Evolutionary conservation across 2,888 invertebrate species (phyloP).

Genomic region (Argyresthia goedartella): DNA sequence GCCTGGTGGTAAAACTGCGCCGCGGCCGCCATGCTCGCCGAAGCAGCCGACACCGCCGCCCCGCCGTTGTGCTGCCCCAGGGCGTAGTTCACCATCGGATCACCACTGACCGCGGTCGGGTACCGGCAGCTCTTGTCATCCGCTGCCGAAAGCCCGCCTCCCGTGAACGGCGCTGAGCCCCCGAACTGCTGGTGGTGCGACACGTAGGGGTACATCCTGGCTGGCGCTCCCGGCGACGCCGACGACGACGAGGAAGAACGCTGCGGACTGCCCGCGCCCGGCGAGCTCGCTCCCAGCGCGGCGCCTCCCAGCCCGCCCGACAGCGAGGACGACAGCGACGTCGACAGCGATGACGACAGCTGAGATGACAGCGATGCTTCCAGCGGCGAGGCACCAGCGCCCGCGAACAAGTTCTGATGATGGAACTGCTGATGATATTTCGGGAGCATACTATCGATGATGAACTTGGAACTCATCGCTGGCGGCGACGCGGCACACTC

Average conservation of each 20-base stretch:
- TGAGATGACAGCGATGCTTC: slow-evolving; percentile 74
- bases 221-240: slow-evolving; percentile 79
- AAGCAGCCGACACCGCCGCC: slow-evolving; percentile 76
- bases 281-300: slow-evolving; percentile 72
- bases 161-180: slow-evolving; percentile 76
- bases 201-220: slow-evolving; percentile 95
- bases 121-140: slow-evolving; percentile 86
- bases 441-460: slow-evolving; percentile 97
- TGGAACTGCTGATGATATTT: slow-evolving; percentile 88
- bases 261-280: slow-evolving; percentile 74
- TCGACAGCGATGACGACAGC: slow-evolving; percentile 70
- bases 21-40: slow-evolving; percentile 76
- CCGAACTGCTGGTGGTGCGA: slow-evolving; percentile 84
- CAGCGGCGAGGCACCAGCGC: slow-evolving; percentile 80
- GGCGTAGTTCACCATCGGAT: slow-evolving; percentile 87
- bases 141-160: slow-evolving; percentile 76
- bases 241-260: slow-evolving; percentile 74
- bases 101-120: slow-evolving; percentile 74
- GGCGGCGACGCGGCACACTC: slow-evolving; percentile 44
- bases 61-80: slow-evolving; percentile 81
- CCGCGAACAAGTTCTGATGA: slow-evolving; percentile 71
- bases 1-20: slow-evolving; percentile 94
- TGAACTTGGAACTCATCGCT: slow-evolving; percentile 97
- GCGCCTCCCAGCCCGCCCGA: slow-evolving; percentile 75
- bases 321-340: slow-evolving; percentile 70